Base-by-base conservation (phyloP, 2,797 vertebrate species). In the Falco rusticolus region DNA sequence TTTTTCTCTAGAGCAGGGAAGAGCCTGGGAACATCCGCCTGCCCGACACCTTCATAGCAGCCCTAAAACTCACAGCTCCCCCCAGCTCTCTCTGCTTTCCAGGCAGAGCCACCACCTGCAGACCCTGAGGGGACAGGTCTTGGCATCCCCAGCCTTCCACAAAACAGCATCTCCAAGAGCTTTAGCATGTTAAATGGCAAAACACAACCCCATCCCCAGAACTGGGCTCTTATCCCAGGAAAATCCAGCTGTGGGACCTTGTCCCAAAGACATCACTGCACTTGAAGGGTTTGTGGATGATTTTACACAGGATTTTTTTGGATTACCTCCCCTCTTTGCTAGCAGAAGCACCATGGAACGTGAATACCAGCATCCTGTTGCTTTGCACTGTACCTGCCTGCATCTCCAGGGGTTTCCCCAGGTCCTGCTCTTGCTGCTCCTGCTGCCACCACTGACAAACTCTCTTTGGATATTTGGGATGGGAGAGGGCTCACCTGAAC, bases 381-480 rank as follows among this genome's bases (percentile, higher is more conserved):
- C 41, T 43, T 17, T 24, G 8, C 61, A 11, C n/a, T 0, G 0
- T 43, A n/a, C 72, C 68, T 77, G 34, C 39, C 34, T 7, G 18
- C 19, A 5, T 13, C 60, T 13, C 37, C 56, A 26, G 37, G 37
- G 17, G 4, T 8, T 48, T 20, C 34, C 43, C 31, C 45, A 16
- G 22, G 21, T 64, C 41, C 63, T 31, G 37, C 53, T 65, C 45
- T 21, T 0, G 0, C 31, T 41, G 28, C 48, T 66, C 21, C 60
- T 29, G 33, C 43, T 0, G 0, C 47, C 47, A 3, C 26, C 5
- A 0, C 2, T 54, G 4, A 0, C 3, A 1, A 63, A 33, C 11
- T 63, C 56, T 11, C 59, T 15, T 22, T 4, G 60, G 41, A 7
- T 85, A 9, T 15, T 66, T 33, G n/a, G 48, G 56, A 5, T 17